Evolutionary conservation across 2,888 invertebrate species (phyloP).

Genomic region (Acanthococcus lagerstroemiae): DNA sequence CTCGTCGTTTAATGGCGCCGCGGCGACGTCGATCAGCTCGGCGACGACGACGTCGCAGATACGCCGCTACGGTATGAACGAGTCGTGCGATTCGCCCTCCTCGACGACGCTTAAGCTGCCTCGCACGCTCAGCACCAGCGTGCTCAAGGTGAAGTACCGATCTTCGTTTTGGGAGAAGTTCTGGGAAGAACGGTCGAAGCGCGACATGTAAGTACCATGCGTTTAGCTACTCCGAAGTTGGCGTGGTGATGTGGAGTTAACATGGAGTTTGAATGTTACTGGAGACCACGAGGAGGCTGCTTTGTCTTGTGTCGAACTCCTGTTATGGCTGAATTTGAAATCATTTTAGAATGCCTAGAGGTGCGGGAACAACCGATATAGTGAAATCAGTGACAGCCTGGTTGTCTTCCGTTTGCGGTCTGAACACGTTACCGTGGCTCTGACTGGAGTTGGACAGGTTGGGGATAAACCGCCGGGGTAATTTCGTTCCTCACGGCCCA

Average conservation of each 20-base stretch:
- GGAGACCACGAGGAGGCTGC: background rate
- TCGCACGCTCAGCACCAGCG: constrained; percentile 67
- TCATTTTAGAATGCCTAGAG: too few relatives aligned
- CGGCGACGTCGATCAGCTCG: constrained; percentile 21
- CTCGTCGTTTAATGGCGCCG: background rate
- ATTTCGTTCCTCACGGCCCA: too few relatives aligned
- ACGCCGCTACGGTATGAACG: constrained; percentile 14
- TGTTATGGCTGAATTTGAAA: too few relatives aligned
- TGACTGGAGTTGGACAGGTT: too few relatives aligned
- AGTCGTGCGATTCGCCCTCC: constrained; percentile 31
- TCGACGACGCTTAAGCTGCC: constrained; percentile 46
- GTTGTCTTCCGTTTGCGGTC: too few relatives aligned
- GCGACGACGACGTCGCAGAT: constrained; percentile 12
- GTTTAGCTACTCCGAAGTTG: background rate
- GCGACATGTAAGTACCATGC: constrained; percentile 58
- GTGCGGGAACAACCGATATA: too few relatives aligned
- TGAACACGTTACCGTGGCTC: too few relatives aligned
- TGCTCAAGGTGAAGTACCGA: constrained; percentile 64
- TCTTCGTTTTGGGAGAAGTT: constrained; percentile 79
- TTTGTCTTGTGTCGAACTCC: background rate
- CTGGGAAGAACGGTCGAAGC: constrained; percentile 57
- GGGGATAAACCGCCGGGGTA: too few relatives aligned
- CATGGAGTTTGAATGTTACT: background rate
- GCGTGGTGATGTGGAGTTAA: background rate
- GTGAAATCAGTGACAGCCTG: too few relatives aligned